Percentiles rank a stretch among this genome's conserved stretches.
Evolutionary conservation across 2,888 invertebrate genomes (phyloP).

Genomic region (Drosophila eohydei): DNA sequence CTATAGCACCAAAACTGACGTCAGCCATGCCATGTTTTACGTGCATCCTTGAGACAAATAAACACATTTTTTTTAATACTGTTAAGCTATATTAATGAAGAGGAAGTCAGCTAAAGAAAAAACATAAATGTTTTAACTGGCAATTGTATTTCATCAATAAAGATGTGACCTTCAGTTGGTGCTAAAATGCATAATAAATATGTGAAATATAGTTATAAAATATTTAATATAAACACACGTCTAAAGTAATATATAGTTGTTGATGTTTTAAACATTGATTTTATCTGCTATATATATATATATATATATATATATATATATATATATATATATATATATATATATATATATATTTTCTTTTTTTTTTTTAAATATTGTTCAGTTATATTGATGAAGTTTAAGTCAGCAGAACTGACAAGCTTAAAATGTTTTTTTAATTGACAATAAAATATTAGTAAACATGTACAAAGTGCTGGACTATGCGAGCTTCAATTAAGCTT

Average conservation of each 20-base stretch:
- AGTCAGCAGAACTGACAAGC: background rate
- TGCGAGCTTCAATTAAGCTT: background rate
- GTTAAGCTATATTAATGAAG: slow-evolving; percentile 21
- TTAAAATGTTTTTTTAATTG: background rate
- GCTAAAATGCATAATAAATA: background rate
- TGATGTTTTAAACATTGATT: no score
- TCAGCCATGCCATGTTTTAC: slow-evolving; percentile 17
- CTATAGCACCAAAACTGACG: slow-evolving; percentile 2
- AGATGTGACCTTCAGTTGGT: slow-evolving; percentile 3
- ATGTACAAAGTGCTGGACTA: background rate
- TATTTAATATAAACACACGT: background rate
- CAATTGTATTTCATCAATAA: slow-evolving; percentile 1
- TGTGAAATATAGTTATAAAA: background rate
- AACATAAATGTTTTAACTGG: slow-evolving; percentile 8
- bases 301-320: no score
- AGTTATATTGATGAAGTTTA: background rate
- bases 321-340: no score
- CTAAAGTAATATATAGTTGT: background rate
- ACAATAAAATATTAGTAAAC: background rate
- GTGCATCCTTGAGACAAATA: slow-evolving; percentile 35
- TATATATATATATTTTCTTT: no score
- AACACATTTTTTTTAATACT: slow-evolving; percentile 1
- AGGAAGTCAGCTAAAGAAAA: slow-evolving; percentile 3
- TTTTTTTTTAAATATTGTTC: background rate
- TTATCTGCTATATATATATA: background rate